Evolutionary conservation across 92 coral and sea anemone species (phyloP).

Genomic region (Meandrina meandrites): DNA sequence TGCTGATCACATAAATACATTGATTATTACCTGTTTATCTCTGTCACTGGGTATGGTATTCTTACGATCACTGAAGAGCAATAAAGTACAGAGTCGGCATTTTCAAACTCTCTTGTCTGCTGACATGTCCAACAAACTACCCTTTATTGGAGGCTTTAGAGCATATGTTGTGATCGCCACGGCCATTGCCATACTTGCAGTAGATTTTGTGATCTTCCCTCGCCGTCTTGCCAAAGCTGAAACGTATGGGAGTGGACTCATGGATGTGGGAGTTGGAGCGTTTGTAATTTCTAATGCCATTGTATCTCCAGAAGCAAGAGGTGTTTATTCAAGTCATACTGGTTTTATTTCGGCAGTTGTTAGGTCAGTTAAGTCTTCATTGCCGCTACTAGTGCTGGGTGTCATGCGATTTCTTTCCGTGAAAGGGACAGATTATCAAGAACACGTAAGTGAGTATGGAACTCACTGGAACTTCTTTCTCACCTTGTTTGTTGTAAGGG

Average conservation of each 20-base stretch:
- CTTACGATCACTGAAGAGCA: background rate
- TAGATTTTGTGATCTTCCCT: slow-evolving; percentile 86
- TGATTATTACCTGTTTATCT: slow-evolving; percentile 34
- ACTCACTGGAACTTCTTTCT: slow-evolving; percentile 98
- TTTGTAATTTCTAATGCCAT: slow-evolving; percentile 90
- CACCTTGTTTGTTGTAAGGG: slow-evolving; percentile 84
- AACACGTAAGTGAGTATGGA: slow-evolving; percentile 95
- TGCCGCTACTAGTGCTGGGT: slow-evolving; percentile 86
- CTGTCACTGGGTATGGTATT: slow-evolving; percentile 8
- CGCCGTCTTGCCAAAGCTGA: slow-evolving; percentile 96
- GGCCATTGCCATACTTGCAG: slow-evolving; percentile 88
- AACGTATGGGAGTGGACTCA: slow-evolving; percentile 91
- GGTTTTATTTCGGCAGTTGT: slow-evolving; percentile 33
- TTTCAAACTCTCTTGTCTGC: slow-evolving; percentile 7
- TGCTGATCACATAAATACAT: slow-evolving; percentile 57
- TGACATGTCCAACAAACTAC: slow-evolving; percentile 55
- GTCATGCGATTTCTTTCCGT: slow-evolving; percentile 70
- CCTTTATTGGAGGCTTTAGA: slow-evolving; percentile 81
- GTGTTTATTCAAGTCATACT: background rate
- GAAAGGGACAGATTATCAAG: slow-evolving; percentile 93
- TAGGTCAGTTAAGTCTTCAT: slow-evolving; percentile 69
- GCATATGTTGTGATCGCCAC: slow-evolving; percentile 91
- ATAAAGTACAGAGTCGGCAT: background rate
- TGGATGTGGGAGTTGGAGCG: slow-evolving; percentile 99
- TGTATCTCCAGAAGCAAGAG: slow-evolving; percentile 89